Evolutionary conservation across 2,113 vertebrate genomes (phyloP).

Genomic region (Opisthocomus hoazin): DNA sequence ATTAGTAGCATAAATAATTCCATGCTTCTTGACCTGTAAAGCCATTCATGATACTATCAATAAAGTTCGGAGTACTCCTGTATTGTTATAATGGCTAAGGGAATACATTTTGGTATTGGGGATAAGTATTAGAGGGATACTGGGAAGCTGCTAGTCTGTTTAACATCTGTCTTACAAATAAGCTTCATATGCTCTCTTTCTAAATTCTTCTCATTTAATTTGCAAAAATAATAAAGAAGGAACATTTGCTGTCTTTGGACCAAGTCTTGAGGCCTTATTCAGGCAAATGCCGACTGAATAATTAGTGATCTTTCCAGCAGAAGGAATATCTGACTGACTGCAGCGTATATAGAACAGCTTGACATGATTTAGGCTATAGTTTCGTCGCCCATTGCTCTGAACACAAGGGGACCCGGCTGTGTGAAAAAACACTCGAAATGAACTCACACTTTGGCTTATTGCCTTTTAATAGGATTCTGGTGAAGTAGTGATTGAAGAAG

Average conservation of each 20-base stretch:
- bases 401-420: not conserved
- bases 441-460: not conserved
- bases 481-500: not conserved
- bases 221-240: conserved; percentile 55
- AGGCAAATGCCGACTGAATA: conserved; percentile 8
- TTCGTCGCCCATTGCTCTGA: not conserved
- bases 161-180: conserved; percentile 70
- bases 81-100: conserved; percentile 38
- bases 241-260: conserved; percentile 51
- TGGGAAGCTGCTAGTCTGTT: conserved; percentile 59
- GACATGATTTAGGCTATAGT: not conserved
- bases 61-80: conserved; percentile 1
- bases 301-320: conserved; percentile 39
- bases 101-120: conserved; percentile 49
- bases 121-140: conserved; percentile 63
- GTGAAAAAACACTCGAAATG: not conserved
- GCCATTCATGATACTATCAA: not conserved
- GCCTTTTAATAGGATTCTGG: not conserved
- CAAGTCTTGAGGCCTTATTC: conserved; percentile 45
- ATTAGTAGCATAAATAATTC: conserved; percentile 10
- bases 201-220: conserved; percentile 59
- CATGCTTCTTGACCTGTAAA: not conserved
- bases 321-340: not conserved
- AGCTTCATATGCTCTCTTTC: conserved; percentile 63
- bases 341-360: not conserved